Conservation (phyloP, 2,113 vertebrate species). For the Petromus typicus region DNA sequence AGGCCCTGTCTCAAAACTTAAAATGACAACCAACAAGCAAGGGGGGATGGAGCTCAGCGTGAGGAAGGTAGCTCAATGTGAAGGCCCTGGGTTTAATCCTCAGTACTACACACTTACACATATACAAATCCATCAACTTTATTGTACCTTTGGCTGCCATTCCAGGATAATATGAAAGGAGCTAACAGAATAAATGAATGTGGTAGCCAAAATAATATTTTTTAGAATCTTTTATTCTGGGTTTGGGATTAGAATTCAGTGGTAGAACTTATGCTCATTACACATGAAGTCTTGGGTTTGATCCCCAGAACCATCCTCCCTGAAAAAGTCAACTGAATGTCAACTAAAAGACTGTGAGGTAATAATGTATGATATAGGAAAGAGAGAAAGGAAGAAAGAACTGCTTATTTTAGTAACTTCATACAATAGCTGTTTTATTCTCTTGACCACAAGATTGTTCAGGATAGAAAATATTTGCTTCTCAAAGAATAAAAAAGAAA, state of each 20-base stretch:
- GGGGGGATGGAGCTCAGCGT: background rate
- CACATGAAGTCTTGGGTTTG: background rate
- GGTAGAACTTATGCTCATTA: background rate
- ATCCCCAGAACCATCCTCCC: background rate
- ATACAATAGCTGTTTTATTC: slow-evolving; percentile 50
- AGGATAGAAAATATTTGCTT: slow-evolving; percentile 30
- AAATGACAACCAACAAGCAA: background rate
- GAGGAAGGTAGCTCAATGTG: background rate
- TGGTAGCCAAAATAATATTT: background rate
- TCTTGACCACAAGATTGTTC: slow-evolving; percentile 23
- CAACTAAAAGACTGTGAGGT: background rate
- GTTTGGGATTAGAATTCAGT: background rate
- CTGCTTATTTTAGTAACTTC: background rate
- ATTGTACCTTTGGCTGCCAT: background rate
- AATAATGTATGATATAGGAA: background rate
- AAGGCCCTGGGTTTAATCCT: background rate
- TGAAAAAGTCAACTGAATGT: background rate
- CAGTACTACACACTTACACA: background rate
- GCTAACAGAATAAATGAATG: background rate
- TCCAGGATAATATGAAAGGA: background rate
- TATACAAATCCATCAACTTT: background rate
- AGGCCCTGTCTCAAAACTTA: background rate
- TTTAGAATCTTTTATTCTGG: slow-evolving; percentile 34
- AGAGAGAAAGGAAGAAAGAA: background rate
- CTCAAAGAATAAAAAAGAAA: background rate